Conservation (phyloP, 2,113 vertebrate genomes). For the Scortum barcoo region DNA sequence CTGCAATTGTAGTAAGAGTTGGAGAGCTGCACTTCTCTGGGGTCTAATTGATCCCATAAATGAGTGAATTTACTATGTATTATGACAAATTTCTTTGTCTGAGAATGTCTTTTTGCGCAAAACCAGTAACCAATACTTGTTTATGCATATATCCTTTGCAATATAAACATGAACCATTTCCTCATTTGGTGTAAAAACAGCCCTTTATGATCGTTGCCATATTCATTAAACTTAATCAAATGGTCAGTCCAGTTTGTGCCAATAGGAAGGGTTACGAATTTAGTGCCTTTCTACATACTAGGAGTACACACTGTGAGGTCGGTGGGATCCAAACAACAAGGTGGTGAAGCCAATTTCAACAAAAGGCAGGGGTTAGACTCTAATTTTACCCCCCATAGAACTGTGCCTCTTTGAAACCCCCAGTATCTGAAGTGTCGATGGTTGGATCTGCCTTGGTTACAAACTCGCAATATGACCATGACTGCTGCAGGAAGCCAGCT, state of each 20-base stretch:
- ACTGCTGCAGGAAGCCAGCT: conserved; percentile 12
- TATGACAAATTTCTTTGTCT: background rate
- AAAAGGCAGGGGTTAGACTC: background rate
- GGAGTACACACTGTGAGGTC: background rate
- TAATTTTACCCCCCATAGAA: background rate
- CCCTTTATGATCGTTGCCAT: background rate
- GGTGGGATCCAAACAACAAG: background rate
- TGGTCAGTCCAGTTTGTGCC: background rate
- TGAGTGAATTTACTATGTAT: background rate
- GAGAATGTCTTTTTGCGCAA: background rate
- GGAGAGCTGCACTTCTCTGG: background rate
- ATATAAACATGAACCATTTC: background rate
- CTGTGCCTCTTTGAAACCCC: background rate
- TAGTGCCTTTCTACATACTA: background rate
- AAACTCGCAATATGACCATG: background rate
- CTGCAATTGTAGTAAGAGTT: background rate
- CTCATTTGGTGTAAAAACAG: background rate
- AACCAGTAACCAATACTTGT: background rate
- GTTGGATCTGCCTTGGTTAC: background rate
- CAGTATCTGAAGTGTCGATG: no score
- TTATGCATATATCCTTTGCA: background rate
- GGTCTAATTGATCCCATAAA: background rate
- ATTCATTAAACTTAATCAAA: background rate
- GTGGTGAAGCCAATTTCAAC: background rate
- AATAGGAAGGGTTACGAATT: background rate